A percentile compares a stretch with the other conserved stretches of the same genome.
Evolutionary conservation across 53 echinoderm and acorn worm genomes (phyloP).

Genomic region (Apostichopus leukothele): DNA sequence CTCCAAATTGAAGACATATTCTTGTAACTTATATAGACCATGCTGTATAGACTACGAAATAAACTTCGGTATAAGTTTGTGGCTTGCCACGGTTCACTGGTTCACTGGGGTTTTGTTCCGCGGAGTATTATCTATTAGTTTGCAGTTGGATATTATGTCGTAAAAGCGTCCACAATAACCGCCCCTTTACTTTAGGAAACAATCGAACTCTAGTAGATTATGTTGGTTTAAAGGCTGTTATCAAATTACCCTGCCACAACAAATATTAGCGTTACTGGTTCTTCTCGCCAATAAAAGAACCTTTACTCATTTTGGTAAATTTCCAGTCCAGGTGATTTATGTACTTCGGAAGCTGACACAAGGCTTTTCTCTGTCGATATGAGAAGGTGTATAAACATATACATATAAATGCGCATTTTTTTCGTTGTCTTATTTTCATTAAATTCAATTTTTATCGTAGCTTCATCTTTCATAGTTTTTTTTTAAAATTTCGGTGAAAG

Average conservation of each 20-base stretch:
- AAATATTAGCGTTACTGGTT: constrained; percentile 28
- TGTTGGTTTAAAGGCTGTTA: constrained; percentile 16
- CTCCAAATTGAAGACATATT: too few relatives aligned
- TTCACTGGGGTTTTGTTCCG: constrained; percentile 35
- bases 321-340: constrained; percentile 2
- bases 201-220: not conserved
- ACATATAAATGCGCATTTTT: too few relatives aligned
- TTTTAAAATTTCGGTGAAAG: too few relatives aligned
- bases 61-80: too few relatives aligned
- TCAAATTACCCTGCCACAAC: constrained; percentile 11
- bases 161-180: constrained; percentile 14
- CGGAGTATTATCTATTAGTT: not conserved
- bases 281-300: not conserved
- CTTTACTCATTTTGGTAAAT: not conserved
- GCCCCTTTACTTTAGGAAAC: constrained; percentile 15
- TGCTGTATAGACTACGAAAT: too few relatives aligned
- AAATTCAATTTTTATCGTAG: too few relatives aligned
- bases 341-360: not conserved
- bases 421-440: too few relatives aligned
- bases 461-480: too few relatives aligned
- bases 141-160: constrained; percentile 22
- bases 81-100: not conserved
- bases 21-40: too few relatives aligned
- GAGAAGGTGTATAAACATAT: too few relatives aligned
- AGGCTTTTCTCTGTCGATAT: too few relatives aligned